Conservation (phyloP, 2,113 vertebrate species). For the Pomatostomus ruficeps region DNA sequence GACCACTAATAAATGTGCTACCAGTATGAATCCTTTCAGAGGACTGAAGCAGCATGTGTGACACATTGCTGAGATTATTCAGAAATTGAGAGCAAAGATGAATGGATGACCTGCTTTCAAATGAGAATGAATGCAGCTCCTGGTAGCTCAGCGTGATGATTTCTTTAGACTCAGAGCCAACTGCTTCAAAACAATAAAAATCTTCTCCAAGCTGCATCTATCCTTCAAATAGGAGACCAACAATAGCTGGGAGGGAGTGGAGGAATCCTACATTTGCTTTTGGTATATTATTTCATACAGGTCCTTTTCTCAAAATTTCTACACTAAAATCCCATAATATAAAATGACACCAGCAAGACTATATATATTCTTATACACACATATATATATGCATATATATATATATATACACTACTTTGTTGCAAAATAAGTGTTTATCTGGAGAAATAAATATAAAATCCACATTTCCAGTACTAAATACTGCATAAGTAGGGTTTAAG, state of each 20-base stretch:
- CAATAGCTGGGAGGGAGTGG: background rate
- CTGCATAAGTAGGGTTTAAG: background rate
- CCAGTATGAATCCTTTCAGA: background rate
- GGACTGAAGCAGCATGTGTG: background rate
- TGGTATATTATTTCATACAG: background rate
- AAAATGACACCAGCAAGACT: background rate
- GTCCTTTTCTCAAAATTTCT: background rate
- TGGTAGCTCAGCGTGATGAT: background rate
- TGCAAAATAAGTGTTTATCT: background rate
- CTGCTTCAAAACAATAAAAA: conserved; percentile 37
- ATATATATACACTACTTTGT: background rate
- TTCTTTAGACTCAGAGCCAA: conserved; percentile 3
- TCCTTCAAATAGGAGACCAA: background rate
- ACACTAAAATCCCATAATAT: background rate
- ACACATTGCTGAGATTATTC: background rate
- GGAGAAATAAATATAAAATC: background rate
- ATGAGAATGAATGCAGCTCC: conserved; percentile 15
- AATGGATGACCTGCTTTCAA: conserved; percentile 29
- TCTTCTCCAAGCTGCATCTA: background rate
- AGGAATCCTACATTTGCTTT: background rate
- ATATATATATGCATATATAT: background rate
- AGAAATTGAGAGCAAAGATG: conserved; percentile 21
- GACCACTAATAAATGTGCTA: background rate
- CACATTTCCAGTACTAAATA: background rate
- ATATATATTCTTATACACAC: background rate